phyloP scores from a whole-genome alignment of 2,113 vertebrate genomes.

The Etheostoma cragini region DNA sequence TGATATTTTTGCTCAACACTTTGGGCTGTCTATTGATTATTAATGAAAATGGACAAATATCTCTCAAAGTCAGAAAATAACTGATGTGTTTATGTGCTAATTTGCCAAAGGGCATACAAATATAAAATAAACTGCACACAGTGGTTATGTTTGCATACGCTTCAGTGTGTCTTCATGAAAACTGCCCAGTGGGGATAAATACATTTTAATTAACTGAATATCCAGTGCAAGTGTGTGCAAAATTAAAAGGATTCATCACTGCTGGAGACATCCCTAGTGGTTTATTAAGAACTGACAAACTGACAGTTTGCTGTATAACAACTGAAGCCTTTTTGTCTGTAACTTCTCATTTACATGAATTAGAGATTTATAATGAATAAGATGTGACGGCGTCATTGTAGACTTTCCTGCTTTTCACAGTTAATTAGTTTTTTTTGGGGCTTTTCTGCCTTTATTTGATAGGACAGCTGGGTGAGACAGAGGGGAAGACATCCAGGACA shows the following conservation, averaged over 20 bases:
- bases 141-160: conserved; percentile 34
- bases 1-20: conserved; percentile 12
- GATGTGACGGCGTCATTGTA: conserved; percentile 20
- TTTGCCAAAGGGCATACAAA: conserved; percentile 31
- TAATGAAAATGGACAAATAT: conserved; percentile 38
- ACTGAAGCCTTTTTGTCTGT: background rate
- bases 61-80: conserved; percentile 37
- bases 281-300: conserved; percentile 37
- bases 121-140: conserved; percentile 45
- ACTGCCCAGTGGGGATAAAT: conserved; percentile 48
- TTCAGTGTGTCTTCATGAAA: conserved; percentile 27
- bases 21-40: conserved; percentile 8
- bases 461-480: too few relatives aligned
- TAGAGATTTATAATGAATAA: conserved; percentile 6
- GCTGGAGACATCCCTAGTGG: conserved; percentile 21
- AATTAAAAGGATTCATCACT: conserved; percentile 63
- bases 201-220: conserved; percentile 62
- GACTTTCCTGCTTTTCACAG: conserved; percentile 10
- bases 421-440: background rate
- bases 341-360: background rate
- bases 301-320: conserved; percentile 14
- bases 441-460: too few relatives aligned
- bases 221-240: conserved; percentile 42
- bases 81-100: conserved; percentile 37
- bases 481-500: too few relatives aligned